These are phyloP conservation scores for Branchinecta lindahli DNA, from an alignment of 1,140 invertebrate species.

Conservation along the genomic window DNA sequence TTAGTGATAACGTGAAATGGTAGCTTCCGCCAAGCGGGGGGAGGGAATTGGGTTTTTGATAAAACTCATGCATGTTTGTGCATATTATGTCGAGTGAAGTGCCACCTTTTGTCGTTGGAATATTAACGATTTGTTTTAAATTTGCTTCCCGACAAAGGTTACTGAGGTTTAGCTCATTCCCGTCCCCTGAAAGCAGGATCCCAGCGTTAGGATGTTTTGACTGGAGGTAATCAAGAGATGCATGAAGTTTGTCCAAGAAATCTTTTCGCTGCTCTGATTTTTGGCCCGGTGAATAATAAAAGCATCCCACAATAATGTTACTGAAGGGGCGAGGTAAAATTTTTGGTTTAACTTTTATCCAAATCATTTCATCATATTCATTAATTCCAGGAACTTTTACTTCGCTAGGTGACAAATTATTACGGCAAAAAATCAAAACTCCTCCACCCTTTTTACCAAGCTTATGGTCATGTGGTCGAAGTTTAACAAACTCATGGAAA, in stretches of 20 bases:
- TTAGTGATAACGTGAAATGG: background rate
- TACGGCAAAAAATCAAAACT: background rate
- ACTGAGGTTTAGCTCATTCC: background rate
- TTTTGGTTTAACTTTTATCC: constrained; percentile 3
- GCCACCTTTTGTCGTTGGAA: constrained; percentile 5
- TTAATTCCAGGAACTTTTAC: background rate
- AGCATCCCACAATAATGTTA: background rate
- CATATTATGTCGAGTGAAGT: background rate
- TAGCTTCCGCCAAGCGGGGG: background rate
- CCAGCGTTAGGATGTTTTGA: constrained; percentile 4
- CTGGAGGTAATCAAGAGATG: constrained; percentile 5
- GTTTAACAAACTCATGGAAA: constrained; percentile 1
- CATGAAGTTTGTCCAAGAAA: background rate
- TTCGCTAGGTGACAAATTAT: constrained; percentile 3
- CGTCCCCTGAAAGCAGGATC: background rate
- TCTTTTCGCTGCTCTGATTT: constrained; percentile 6
- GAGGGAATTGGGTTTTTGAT: constrained; percentile 8
- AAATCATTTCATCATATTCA: constrained; percentile 7
- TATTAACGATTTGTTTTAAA: constrained; percentile 4
- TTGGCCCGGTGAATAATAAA: background rate
- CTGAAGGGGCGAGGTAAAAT: background rate
- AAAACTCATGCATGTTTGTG: background rate
- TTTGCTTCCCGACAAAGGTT: background rate
- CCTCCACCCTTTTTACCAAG: constrained; percentile 1
- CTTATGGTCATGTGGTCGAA: background rate